These are phyloP conservation scores for Chrysina gloriosa DNA, from an alignment of 2,888 invertebrate genomes.

Conservation along the genomic window DNA sequence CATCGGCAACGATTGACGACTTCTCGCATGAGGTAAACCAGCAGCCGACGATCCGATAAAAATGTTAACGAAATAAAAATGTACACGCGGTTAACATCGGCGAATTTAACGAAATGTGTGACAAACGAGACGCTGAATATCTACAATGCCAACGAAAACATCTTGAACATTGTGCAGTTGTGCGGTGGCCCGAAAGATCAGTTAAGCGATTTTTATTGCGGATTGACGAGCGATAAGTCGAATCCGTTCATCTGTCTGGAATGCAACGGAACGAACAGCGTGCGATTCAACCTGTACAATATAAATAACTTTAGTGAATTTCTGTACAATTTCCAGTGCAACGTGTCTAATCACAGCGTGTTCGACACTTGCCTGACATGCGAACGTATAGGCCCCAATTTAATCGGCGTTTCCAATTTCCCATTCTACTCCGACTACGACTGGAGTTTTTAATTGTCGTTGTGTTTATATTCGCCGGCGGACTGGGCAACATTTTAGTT, in stretches of 20 bases:
- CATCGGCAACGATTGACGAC: constrained; percentile 1
- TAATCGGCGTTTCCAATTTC: constrained; percentile 24
- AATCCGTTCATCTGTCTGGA: constrained; percentile 46
- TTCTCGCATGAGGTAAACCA: constrained; percentile 1
- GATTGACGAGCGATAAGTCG: constrained; percentile 46
- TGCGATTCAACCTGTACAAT: constrained; percentile 37
- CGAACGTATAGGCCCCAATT: constrained; percentile 24
- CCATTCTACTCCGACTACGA: constrained; percentile 67
- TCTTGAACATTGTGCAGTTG: constrained; percentile 43
- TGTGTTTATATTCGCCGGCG: constrained; percentile 88
- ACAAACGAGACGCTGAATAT: constrained; percentile 31
- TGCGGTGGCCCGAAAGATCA: constrained; percentile 47
- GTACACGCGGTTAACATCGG: constrained; percentile 28
- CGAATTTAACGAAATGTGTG: constrained; percentile 38
- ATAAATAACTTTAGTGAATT: constrained; percentile 38
- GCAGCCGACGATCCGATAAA: constrained; percentile 18
- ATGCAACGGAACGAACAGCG: constrained; percentile 40
- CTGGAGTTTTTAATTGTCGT: constrained; percentile 88
- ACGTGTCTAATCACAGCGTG: constrained; percentile 34
- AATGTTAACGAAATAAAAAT: constrained; percentile 31
- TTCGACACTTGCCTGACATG: constrained; percentile 36
- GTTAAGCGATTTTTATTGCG: constrained; percentile 48
- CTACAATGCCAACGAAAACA: constrained; percentile 31
- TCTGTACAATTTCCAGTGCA: constrained; percentile 39
- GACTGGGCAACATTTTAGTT: constrained; percentile 91